A percentile compares a stretch with the other conserved stretches of the same genome.
Evolutionary conservation across 2,113 vertebrate species (phyloP).

Genomic region (Alosa alosa): DNA sequence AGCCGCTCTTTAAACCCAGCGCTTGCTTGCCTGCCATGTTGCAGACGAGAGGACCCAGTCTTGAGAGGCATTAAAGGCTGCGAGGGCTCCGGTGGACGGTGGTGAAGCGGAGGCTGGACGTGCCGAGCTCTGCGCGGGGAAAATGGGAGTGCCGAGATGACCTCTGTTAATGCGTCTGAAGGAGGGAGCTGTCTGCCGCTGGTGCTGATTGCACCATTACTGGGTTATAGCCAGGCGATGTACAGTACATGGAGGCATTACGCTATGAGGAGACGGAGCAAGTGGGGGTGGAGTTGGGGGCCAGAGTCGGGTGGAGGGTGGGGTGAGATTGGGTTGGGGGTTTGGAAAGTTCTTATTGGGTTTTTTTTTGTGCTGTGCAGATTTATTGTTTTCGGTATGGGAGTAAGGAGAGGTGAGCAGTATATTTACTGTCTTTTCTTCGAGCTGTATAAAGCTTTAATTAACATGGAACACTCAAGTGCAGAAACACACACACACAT

Average conservation of each 20-base stretch:
- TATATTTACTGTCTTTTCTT: slow-evolving; percentile 1
- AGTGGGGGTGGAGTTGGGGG: not conserved
- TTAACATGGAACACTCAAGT: slow-evolving; percentile 14
- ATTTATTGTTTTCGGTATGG: not conserved
- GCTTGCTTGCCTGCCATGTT: too few species aligned
- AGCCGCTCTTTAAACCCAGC: not conserved
- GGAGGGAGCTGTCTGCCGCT: not conserved
- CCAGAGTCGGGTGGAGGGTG: not conserved
- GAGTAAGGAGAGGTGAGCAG: not conserved
- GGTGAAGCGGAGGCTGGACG: not conserved
- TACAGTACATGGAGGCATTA: not conserved
- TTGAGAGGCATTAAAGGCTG: not conserved
- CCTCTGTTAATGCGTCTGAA: slow-evolving; percentile 15
- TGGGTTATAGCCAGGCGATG: not conserved
- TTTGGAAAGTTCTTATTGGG: not conserved
- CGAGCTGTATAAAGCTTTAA: not conserved
- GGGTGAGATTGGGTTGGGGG: not conserved
- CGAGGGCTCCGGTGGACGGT: not conserved
- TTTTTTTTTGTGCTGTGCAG: not conserved
- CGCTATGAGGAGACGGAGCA: not conserved
- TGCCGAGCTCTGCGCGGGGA: not conserved
- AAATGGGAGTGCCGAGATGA: not conserved
- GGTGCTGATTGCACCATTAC: not conserved
- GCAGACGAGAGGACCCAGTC: not conserved
- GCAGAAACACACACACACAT: not conserved